Evolutionary conservation across 2,113 vertebrate species (phyloP).

Genomic region (Donacobius atricapilla): DNA sequence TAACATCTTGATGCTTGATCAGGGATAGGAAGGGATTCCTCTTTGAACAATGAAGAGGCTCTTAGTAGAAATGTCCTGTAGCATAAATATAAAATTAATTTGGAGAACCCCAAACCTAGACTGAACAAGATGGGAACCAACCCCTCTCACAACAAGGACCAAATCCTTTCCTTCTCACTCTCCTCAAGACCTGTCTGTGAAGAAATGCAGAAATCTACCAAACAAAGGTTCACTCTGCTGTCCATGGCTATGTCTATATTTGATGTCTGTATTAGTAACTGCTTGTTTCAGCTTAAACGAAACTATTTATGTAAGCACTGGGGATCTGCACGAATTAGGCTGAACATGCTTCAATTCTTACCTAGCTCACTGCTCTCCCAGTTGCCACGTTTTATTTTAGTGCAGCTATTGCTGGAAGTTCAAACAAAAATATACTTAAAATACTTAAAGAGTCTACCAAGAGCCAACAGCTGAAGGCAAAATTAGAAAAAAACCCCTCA

Average conservation of each 20-base stretch:
- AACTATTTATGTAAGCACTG: neutral
- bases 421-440: constrained; percentile 37
- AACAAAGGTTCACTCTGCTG: neutral
- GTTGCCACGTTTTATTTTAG: constrained; percentile 40
- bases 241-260: neutral
- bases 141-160: neutral
- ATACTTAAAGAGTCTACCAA: constrained; percentile 15
- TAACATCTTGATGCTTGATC: neutral
- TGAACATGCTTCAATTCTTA: neutral
- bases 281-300: constrained; percentile 12
- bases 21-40: neutral
- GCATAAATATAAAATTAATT: neutral
- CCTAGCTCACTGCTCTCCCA: neutral
- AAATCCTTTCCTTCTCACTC: neutral
- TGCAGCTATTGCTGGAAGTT: constrained; percentile 19
- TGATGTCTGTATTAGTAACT: neutral
- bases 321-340: neutral
- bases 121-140: neutral
- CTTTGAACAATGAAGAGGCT: neutral
- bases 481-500: neutral
- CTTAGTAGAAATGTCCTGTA: neutral
- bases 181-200: neutral
- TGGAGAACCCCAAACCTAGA: neutral
- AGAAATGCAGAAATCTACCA: neutral
- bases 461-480: constrained; percentile 39